These are phyloP conservation scores for Campoplex nolae DNA, from an alignment of 2,888 invertebrate species.

Conservation along the genomic window DNA sequence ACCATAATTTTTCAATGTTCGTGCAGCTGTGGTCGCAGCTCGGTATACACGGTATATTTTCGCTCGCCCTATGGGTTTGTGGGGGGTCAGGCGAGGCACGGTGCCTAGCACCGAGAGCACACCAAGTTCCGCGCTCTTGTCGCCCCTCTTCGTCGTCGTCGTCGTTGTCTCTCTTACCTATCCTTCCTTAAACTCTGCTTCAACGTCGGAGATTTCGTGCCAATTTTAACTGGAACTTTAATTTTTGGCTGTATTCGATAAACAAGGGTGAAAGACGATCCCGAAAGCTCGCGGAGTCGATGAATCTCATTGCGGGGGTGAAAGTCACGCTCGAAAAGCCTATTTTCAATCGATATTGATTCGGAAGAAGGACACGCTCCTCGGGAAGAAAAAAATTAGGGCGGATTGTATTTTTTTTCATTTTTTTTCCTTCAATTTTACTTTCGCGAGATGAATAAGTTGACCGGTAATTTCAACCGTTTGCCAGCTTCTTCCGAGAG, in stretches of 20 bases:
- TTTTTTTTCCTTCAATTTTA: too few relatives aligned
- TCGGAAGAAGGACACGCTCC: too few relatives aligned
- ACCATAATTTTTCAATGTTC: slow-evolving; percentile 80
- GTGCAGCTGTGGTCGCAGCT: slow-evolving; percentile 73
- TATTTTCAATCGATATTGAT: too few relatives aligned
- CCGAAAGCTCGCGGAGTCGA: not conserved
- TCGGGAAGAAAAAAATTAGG: too few relatives aligned
- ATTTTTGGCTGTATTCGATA: not conserved
- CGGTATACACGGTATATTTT: slow-evolving; percentile 37
- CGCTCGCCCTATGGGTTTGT: slow-evolving; percentile 47
- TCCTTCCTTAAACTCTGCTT: not conserved
- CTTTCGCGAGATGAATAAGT: too few relatives aligned
- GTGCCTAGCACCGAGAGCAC: slow-evolving; percentile 80
- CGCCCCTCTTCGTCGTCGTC: slow-evolving; percentile 44
- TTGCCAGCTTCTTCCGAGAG: too few relatives aligned
- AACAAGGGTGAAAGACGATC: not conserved
- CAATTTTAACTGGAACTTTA: slow-evolving; percentile 7
- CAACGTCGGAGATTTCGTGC: not conserved
- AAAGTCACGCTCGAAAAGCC: too few relatives aligned
- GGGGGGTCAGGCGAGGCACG: slow-evolving; percentile 80
- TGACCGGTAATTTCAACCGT: too few relatives aligned
- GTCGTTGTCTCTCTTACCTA: slow-evolving; percentile 16
- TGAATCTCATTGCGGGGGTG: not conserved
- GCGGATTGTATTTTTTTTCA: too few relatives aligned
- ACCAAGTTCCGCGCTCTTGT: slow-evolving; percentile 57